A percentile compares a stretch with the other conserved stretches of the same genome.
Conservation (phyloP, 2,797 vertebrate genomes). For the Sebastes wilsoni region DNA sequence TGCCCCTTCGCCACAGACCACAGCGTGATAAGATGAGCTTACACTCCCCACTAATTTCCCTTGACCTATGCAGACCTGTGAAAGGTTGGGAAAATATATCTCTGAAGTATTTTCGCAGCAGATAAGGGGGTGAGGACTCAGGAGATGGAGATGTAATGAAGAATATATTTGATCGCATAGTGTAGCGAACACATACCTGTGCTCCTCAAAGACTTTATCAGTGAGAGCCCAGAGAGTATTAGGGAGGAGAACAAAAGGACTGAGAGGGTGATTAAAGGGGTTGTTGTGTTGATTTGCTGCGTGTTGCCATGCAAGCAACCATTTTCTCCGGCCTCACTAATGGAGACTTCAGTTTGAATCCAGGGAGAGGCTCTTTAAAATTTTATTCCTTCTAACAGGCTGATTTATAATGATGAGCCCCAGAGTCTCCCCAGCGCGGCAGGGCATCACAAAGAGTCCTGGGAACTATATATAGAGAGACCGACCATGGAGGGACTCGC, state of each 20-base stretch:
- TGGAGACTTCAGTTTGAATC: conserved; percentile 78
- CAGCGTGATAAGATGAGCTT: conserved; percentile 61
- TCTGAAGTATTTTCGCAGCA: conserved; percentile 20
- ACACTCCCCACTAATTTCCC: conserved; percentile 52
- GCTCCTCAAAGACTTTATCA: conserved; percentile 14
- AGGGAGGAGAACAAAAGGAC: conserved; percentile 40
- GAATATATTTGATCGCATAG: conserved; percentile 12
- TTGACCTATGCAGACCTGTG: conserved; percentile 56
- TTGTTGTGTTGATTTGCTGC: conserved; percentile 73
- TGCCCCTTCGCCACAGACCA: conserved; percentile 61
- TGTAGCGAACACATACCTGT: conserved; percentile 1
- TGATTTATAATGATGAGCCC: conserved; percentile 82
- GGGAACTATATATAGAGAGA: conserved; percentile 66
- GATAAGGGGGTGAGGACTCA: not conserved
- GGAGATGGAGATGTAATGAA: conserved; percentile 26
- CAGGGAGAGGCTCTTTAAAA: conserved; percentile 78
- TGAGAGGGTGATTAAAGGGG: conserved; percentile 56
- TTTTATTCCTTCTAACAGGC: conserved; percentile 78
- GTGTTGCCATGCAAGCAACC: conserved; percentile 69
- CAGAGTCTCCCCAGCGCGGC: conserved; percentile 61
- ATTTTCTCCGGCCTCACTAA: conserved; percentile 75
- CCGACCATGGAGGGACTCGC: conserved; percentile 45
- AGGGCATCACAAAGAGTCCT: conserved; percentile 68
- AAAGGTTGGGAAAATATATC: conserved; percentile 51
- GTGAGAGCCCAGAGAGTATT: not conserved